These are phyloP conservation scores for Drosophila seguyi DNA, from an alignment of 1,140 invertebrate species.

Conservation along the genomic window DNA sequence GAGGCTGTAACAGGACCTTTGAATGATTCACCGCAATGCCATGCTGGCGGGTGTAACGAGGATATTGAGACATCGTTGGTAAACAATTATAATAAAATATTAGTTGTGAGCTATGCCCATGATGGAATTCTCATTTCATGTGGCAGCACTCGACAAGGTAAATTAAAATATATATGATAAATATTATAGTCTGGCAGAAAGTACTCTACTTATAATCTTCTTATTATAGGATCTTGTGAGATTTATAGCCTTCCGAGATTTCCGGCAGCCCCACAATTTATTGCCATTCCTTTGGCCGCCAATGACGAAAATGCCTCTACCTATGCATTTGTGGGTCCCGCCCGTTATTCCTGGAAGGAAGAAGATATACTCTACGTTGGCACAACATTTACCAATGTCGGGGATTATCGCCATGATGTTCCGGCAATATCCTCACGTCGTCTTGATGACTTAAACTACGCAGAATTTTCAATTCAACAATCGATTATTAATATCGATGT, in stretches of 20 bases:
- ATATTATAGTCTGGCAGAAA: not conserved
- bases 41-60: constrained; percentile 92
- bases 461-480: constrained; percentile 94
- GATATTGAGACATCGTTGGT: constrained; percentile 89
- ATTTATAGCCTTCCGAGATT: constrained; percentile 94
- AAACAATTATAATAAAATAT: constrained; percentile 96
- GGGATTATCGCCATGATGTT: constrained; percentile 96
- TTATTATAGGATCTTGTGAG: constrained; percentile 89
- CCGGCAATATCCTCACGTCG: constrained; percentile 96
- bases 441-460: constrained; percentile 91
- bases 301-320: constrained; percentile 96
- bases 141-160: constrained; percentile 92
- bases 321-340: constrained; percentile 97
- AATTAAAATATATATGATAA: not conserved
- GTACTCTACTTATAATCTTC: not conserved
- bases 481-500: constrained; percentile 96
- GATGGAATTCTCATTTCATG: constrained; percentile 93
- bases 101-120: constrained; percentile 92
- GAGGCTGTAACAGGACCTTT: constrained; percentile 90
- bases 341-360: constrained; percentile 91
- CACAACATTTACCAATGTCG: constrained; percentile 96
- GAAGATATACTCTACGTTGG: constrained; percentile 96
- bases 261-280: constrained; percentile 89
- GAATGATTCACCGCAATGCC: constrained; percentile 94
- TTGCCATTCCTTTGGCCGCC: constrained; percentile 93